These are phyloP conservation scores for Caenorhabditis wallacei DNA, from an alignment of 2,888 invertebrate genomes.

Conservation along the genomic window DNA sequence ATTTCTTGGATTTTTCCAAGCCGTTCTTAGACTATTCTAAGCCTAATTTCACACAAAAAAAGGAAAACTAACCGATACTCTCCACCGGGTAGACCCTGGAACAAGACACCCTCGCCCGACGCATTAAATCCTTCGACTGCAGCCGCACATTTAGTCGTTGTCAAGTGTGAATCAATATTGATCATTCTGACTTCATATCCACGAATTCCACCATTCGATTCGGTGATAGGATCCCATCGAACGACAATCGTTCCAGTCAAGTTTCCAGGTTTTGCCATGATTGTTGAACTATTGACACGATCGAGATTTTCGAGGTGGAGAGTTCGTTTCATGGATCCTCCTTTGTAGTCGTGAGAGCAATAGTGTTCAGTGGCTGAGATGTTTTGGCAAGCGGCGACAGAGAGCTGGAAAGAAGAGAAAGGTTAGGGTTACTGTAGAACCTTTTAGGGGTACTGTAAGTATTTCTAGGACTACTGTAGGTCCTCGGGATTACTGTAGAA, in stretches of 20 bases:
- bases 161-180: not conserved
- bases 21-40: too few relatives aligned
- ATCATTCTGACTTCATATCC: slow-evolving; percentile 23
- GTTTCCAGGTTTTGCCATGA: not conserved
- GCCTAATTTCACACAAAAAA: too few relatives aligned
- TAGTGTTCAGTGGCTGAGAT: not conserved
- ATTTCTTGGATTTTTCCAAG: too few relatives aligned
- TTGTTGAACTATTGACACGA: not conserved
- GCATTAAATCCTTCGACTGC: not conserved
- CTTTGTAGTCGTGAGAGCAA: not conserved
- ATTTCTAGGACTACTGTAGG: too few relatives aligned
- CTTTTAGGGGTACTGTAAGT: too few relatives aligned
- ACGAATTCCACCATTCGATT: slow-evolving; percentile 37
- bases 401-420: not conserved
- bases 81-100: not conserved
- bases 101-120: not conserved
- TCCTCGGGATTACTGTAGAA: too few relatives aligned
- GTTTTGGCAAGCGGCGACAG: not conserved
- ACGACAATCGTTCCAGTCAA: not conserved
- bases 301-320: slow-evolving; percentile 43
- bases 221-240: not conserved
- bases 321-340: slow-evolving; percentile 26
- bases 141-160: not conserved
- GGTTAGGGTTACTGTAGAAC: not conserved
- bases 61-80: not conserved